phyloP scores from a whole-genome alignment of 2,888 invertebrate genomes.

The Leptinotarsa juncta region DNA sequence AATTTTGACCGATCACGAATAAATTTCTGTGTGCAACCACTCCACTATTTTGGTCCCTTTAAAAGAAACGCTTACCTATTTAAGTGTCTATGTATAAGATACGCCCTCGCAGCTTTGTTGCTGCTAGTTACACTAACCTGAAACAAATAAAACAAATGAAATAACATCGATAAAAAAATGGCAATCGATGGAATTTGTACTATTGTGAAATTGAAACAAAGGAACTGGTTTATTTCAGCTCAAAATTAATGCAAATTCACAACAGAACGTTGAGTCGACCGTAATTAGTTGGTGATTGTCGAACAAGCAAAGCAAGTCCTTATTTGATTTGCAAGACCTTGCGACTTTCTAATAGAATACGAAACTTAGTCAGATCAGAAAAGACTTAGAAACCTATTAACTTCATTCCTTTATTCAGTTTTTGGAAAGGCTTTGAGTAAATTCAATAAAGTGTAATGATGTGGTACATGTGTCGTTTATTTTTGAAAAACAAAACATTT shows the following conservation, averaged over 20 bases:
- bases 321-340: too few species aligned
- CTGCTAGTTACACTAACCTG: conserved; percentile 52
- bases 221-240: conserved; percentile 16
- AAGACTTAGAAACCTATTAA: too few species aligned
- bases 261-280: neutral
- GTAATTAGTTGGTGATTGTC: neutral
- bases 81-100: conserved; percentile 34
- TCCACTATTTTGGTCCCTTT: conserved; percentile 15
- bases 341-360: too few species aligned
- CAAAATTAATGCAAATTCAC: conserved; percentile 13
- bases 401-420: too few species aligned
- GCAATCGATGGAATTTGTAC: conserved; percentile 29
- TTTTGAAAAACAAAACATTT: too few species aligned
- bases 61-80: conserved; percentile 54
- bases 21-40: neutral
- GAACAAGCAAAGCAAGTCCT: too few species aligned
- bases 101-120: conserved; percentile 48
- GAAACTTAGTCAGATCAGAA: too few species aligned
- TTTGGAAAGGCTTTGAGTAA: too few species aligned
- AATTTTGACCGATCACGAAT: neutral
- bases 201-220: conserved; percentile 22
- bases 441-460: too few species aligned
- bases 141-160: conserved; percentile 45
- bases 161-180: conserved; percentile 28
- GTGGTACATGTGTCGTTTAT: too few species aligned